Conservation (phyloP, 2,113 vertebrate species). For the Engraulis encrasicolus region DNA sequence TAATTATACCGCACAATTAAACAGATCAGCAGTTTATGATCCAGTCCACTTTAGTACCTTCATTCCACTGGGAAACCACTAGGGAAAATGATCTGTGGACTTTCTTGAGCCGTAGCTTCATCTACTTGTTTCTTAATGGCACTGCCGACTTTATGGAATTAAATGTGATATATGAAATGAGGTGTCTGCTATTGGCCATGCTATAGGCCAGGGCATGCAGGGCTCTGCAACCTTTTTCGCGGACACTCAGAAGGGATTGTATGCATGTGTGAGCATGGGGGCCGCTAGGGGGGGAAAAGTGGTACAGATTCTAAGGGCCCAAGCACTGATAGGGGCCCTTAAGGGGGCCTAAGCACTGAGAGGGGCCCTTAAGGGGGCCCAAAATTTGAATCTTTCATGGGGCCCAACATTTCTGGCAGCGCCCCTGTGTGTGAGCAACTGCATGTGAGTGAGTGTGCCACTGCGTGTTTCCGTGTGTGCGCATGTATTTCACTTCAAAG, state of each 20-base stretch:
- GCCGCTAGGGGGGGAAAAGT: too few species aligned
- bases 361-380: too few species aligned
- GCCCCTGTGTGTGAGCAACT: too few species aligned
- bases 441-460: too few species aligned
- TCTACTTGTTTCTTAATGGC: neutral
- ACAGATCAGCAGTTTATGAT: slow-evolving; percentile 12
- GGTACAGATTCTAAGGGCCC: too few species aligned
- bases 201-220: neutral
- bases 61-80: neutral
- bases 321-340: too few species aligned
- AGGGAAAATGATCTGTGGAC: neutral
- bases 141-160: neutral
- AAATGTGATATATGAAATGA: neutral
- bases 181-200: neutral
- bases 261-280: neutral
- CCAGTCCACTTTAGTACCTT: neutral
- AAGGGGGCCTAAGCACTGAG: too few species aligned
- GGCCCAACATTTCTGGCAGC: too few species aligned
- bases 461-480: neutral
- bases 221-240: neutral
- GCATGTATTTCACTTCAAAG: neutral
- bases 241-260: neutral
- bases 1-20: slow-evolving; percentile 6
- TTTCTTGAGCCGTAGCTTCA: neutral
- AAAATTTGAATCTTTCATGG: too few species aligned